These are phyloP conservation scores for Ardeotis arabs DNA, from an alignment of 2,113 vertebrate genomes.

Conservation along the genomic window DNA sequence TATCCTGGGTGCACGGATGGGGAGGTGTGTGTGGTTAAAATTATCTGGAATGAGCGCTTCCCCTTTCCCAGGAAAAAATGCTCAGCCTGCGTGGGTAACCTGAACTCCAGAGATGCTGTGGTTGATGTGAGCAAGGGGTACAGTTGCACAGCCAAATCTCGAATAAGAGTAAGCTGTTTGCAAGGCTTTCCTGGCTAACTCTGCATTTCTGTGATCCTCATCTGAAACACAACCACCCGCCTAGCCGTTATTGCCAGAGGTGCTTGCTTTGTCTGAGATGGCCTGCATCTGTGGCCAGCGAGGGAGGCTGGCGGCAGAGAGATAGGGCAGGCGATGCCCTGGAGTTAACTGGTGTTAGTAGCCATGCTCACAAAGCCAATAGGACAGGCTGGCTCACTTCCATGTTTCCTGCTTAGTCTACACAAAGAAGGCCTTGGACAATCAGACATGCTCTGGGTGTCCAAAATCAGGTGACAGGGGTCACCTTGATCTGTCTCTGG, in stretches of 20 bases:
- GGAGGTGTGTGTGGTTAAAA: neutral
- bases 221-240: neutral
- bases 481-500: neutral
- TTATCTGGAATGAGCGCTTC: neutral
- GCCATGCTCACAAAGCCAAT: neutral
- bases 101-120: neutral
- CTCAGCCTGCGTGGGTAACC: fast-evolving
- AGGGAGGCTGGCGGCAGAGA: neutral
- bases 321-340: fast-evolving
- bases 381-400: neutral
- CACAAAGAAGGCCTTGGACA: neutral
- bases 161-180: neutral
- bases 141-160: neutral
- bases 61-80: neutral
- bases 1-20: neutral
- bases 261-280: neutral
- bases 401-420: neutral
- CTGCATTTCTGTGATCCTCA: neutral
- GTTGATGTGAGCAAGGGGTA: neutral
- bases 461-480: neutral
- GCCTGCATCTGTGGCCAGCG: neutral
- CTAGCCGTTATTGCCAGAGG: neutral
- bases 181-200: neutral
- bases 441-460: neutral
- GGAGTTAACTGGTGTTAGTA: neutral